These are phyloP conservation scores for Lasioglossum zephyrum DNA, from an alignment of 2,888 invertebrate species.

Conservation along the genomic window DNA sequence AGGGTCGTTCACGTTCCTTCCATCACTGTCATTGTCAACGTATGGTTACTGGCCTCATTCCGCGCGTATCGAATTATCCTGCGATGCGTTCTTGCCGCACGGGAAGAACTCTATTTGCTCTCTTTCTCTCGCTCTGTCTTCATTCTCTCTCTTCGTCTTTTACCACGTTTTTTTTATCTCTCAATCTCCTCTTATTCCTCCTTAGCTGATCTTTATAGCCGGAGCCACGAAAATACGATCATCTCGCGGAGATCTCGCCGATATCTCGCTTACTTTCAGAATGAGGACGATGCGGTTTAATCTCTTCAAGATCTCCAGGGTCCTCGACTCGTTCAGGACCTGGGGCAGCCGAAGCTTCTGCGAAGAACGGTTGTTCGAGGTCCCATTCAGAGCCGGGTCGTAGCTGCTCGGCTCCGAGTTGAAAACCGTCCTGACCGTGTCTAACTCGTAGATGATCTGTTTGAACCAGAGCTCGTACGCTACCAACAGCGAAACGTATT, in stretches of 20 bases:
- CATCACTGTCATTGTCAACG: constrained; percentile 71
- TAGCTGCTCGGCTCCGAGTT: constrained; percentile 82
- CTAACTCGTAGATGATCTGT: constrained; percentile 98
- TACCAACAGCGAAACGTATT: constrained; percentile 83
- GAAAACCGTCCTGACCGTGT: constrained; percentile 94
- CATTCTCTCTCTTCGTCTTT: not conserved
- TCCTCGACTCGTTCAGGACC: constrained; percentile 95
- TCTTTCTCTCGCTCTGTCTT: not conserved
- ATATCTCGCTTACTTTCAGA: constrained; percentile 88
- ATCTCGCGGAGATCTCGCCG: not conserved
- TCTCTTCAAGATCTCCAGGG: constrained; percentile 95
- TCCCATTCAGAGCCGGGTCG: constrained; percentile 60
- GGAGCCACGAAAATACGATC: not conserved
- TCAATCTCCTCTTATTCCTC: not conserved
- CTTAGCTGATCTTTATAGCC: not conserved
- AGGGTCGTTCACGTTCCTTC: constrained; percentile 62
- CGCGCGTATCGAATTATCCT: constrained; percentile 29
- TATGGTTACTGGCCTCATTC: constrained; percentile 55
- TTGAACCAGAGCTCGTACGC: constrained; percentile 99
- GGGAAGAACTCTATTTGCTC: not conserved
- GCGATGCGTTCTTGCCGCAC: constrained; percentile 9
- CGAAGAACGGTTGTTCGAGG: constrained; percentile 55
- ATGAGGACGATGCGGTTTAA: constrained; percentile 96
- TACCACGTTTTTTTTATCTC: no score
- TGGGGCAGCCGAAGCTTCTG: constrained; percentile 76